Evolutionary conservation across 2,113 vertebrate species (phyloP), one percentile per base, ranked within the genome.

Genomic region (Chelonoidis abingdonii): DNA sequence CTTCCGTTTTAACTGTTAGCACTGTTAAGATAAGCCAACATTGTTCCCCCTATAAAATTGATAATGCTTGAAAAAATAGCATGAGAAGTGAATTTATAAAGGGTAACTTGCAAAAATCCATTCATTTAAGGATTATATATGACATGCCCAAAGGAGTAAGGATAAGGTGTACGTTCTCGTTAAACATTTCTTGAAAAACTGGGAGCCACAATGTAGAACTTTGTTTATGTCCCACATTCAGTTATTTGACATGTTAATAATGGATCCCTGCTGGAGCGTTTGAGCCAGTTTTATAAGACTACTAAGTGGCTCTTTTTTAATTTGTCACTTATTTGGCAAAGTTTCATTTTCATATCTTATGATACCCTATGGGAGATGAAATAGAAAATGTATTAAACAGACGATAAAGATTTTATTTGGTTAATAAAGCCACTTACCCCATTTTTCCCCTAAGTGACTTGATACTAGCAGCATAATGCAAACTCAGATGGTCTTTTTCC

Each of bases 171-270:
- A 24, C n/a, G 47, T 10, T 93, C 65, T 52, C 75, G 76, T 92
- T 87, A 80, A 86, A 82, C 84, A 75, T 25, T 88, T 90, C 54
- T 76, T 11, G 75, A 9, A 83, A 35, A 53, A 91, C 2, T 10
- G 29, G 83, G 8, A 86, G 91, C 35, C 11, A 10, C 54, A n/a
- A 56, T 92, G 93, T 86, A 54, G 88, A 62, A 93, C 59, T 72
- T 21, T 80, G 5, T 50, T 50, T 50, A 50, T 50, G 50, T 72
- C 5, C 50, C 13, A 76, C 41, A 76, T 44, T 82, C 2, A 38
- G 53, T 89, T 12, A 3, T 38, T 8, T 88, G 24, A 80, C 83
- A 79, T 7, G 59, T 84, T 83, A 95, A 59, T 6, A 57, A 2
- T 52, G 24, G 27, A 84, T 84, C 44, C 50, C 27, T 56, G 69